A percentile compares a stretch with the other conserved stretches of the same genome.
These are phyloP conservation scores for Trichopoda pennipes DNA, from an alignment of 2,888 invertebrate species.

Conservation along the genomic window DNA sequence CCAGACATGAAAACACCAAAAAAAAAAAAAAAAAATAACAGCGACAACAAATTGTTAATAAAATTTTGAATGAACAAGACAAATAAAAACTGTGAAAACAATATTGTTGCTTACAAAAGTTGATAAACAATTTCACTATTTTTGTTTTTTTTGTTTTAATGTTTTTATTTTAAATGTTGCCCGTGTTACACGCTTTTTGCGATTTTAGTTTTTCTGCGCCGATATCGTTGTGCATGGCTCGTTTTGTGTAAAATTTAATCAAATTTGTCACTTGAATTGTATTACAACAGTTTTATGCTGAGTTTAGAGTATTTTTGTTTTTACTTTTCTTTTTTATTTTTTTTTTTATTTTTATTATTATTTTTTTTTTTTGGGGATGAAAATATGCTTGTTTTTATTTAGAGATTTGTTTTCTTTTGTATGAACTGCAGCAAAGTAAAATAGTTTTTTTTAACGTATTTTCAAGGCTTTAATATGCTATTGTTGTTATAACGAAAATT, in stretches of 20 bases:
- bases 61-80: constrained; percentile 25
- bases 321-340: too few relatives aligned
- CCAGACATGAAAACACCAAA: neutral
- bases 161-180: neutral
- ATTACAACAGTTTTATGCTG: constrained; percentile 44
- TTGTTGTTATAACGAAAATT: too few relatives aligned
- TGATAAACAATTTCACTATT: constrained; percentile 28
- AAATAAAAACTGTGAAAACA: constrained; percentile 11
- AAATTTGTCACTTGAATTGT: constrained; percentile 63
- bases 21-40: neutral
- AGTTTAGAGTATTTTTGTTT: neutral
- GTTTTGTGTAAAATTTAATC: constrained; percentile 62
- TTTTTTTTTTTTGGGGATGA: neutral
- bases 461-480: too few relatives aligned
- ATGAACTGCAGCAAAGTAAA: too few relatives aligned
- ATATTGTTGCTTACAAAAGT: constrained; percentile 32
- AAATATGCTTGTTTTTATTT: constrained; percentile 10
- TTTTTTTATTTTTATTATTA: neutral
- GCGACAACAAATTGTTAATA: constrained; percentile 18
- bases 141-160: constrained; percentile 9
- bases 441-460: too few relatives aligned
- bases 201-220: too few relatives aligned
- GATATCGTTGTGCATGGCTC: constrained; percentile 10
- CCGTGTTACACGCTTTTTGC: neutral
- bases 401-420: constrained; percentile 1